Evolutionary conservation across 1,140 invertebrate species (phyloP).

Genomic region (Nephila pilipes): DNA sequence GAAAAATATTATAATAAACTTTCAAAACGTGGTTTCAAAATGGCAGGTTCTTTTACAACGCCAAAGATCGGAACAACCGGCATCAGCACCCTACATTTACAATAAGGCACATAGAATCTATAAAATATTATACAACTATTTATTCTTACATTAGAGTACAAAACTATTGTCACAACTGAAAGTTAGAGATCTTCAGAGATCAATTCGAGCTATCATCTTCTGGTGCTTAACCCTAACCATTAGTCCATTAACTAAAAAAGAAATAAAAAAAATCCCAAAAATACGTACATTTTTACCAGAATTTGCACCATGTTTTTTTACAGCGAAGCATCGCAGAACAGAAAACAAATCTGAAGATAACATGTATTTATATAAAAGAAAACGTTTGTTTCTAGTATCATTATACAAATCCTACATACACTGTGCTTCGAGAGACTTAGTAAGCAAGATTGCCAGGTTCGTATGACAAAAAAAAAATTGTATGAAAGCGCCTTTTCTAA

Average conservation of each 20-base stretch:
- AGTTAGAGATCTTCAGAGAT: not conserved
- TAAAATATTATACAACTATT: too few relatives aligned
- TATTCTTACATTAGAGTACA: not conserved
- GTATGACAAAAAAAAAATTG: not conserved
- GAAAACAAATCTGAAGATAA: not conserved
- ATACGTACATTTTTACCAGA: slow-evolving; percentile 49
- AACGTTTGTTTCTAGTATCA: not conserved
- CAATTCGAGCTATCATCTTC: not conserved
- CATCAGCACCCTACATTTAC: not conserved
- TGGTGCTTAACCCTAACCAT: not conserved
- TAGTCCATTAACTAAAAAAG: not conserved
- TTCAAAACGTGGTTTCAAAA: slow-evolving; percentile 58
- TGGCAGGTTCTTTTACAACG: not conserved
- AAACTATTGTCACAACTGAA: not conserved
- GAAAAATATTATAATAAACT: not conserved
- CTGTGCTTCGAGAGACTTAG: not conserved
- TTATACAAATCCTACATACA: not conserved
- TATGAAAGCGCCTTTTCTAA: too few relatives aligned
- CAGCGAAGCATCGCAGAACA: not conserved
- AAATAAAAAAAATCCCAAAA: not conserved
- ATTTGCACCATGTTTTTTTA: slow-evolving; percentile 41
- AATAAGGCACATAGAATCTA: not conserved
- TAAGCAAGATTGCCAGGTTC: slow-evolving; percentile 14
- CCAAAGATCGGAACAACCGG: slow-evolving; percentile 24
- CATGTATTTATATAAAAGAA: not conserved